These are phyloP conservation scores for Nibea coibor DNA, from an alignment of 2,113 vertebrate species.

Conservation along the genomic window DNA sequence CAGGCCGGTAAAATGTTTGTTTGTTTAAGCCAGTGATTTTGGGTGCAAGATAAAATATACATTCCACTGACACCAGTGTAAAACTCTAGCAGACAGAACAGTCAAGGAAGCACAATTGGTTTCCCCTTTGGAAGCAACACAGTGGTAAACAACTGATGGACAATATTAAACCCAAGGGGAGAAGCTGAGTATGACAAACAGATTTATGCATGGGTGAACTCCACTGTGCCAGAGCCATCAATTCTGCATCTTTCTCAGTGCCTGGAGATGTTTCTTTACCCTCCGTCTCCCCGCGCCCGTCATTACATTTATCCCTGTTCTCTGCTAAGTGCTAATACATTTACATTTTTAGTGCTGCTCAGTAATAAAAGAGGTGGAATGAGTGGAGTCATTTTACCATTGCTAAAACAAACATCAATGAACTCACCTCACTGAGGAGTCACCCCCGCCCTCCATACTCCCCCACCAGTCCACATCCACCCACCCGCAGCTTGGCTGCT, in stretches of 20 bases:
- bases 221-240: constrained; percentile 69
- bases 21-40: constrained; percentile 61
- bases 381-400: constrained; percentile 68
- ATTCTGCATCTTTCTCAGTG: constrained; percentile 60
- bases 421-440: constrained; percentile 58
- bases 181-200: constrained; percentile 75
- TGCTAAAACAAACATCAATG: constrained; percentile 73
- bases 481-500: constrained; percentile 54
- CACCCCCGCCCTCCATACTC: constrained; percentile 22
- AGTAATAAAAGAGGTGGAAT: constrained; percentile 75
- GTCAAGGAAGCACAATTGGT: constrained; percentile 78
- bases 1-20: constrained; percentile 49
- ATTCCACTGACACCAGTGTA: constrained; percentile 71
- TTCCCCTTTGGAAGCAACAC: constrained; percentile 78
- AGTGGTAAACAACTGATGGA: constrained; percentile 76
- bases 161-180: constrained; percentile 75
- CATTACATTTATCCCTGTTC: constrained; percentile 71
- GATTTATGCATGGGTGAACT: constrained; percentile 77
- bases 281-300: constrained; percentile 49
- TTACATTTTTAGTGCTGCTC: constrained; percentile 81
- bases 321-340: constrained; percentile 79
- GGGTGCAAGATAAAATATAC: constrained; percentile 74
- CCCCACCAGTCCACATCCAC: constrained; percentile 39
- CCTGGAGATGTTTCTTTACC: constrained; percentile 64
- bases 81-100: constrained; percentile 67